Evolutionary conservation across 2,113 vertebrate genomes (phyloP), one percentile per base, ranked within the genome.

Genomic region (Cebidichthys violaceus): DNA sequence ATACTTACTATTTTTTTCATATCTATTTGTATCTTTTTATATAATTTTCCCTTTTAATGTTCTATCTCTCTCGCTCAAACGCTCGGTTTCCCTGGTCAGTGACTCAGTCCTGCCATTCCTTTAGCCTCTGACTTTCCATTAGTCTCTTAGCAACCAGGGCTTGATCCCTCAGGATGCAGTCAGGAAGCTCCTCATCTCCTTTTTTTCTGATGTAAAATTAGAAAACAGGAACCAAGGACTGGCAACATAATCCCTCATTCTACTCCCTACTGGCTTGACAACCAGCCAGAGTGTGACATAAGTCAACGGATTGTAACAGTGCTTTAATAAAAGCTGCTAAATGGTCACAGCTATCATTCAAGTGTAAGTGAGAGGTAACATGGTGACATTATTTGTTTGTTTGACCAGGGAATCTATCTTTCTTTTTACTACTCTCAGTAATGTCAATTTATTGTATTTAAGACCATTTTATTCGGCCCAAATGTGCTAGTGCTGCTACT

Each of bases 91-190:
- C 68, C 47, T 71, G 35, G 79, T 74, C 20, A 68, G 75, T 93
- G 88, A 92, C 84, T 92, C 87, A 90, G 61, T 80, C 57, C 70
- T 73, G 69, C 71, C 83, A 86, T 91, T 88, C 78, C 82, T 89
- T 67, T 65, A 81, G 81, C 86, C 73, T 54, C 52, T 75, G 72
- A 70, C 72, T 91, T 88, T 90, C 83, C 88, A 92, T 91, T 86
- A 90, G 85, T 90, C 65, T 88, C 91, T 74, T 90, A 85, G 90
- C 89, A 92, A 92, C 92, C 41, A n/a, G 37, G 54, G 78, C 60
- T 83, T 72, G 75, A 87, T 92, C 86, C 81, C 78, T 67, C 45
- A 81, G 83, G 85, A 90, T 5, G 45, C 29, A 47, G 47, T 74
- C 79, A 83, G 84, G 85, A 90, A 90, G 86, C 83, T 79, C 75